Evolutionary conservation across 1,140 invertebrate species (phyloP), one percentile per base, ranked within the genome.

Genomic region (Brachionus angularis): DNA sequence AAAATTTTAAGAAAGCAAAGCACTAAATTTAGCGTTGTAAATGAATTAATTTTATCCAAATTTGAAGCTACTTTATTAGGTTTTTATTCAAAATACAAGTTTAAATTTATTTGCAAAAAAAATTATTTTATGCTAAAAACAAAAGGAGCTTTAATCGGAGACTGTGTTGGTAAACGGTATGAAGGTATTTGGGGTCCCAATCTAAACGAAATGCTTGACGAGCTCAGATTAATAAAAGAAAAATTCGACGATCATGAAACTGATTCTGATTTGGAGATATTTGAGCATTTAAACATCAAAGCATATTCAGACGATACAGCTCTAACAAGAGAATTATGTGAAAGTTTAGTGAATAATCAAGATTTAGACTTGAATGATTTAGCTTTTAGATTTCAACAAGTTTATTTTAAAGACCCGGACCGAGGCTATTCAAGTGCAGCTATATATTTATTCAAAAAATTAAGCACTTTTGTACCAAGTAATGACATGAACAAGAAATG

Each of bases 241-340:
- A 42, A 31, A 14, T 27, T 7, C 14, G 42, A 67, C 5, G 29
- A 67, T 5, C 29, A 14, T 46, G 42, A 46, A 29, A 25, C 8
- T 3, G 44, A 67, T 14, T 18, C 36, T 47, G 42, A n/a, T n/a
- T n/a, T n/a, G n/a, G n/a, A n/a, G n/a, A n/a, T n/a, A n/a, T n/a
- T n/a, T n/a, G n/a, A n/a, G n/a, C n/a, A n/a, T n/a, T n/a, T n/a
- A n/a, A n/a, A n/a, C n/a, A n/a, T 50, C 10, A 46, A 50, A 46
- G 33, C 21, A 21, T 67, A 67, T 42, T 47, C 89, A 31, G 89
- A 90, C 84, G 89, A 90, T 76, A 89, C 89, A 14, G 87, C 86
- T 21, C 89, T 91, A 88, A 86, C 86, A 14, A 84, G 84, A 76
- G 83, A 83, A 46, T 78, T 89, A 42, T 87, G 86, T 3, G 78